Percentiles rank a stretch among this genome's conserved stretches.
Evolutionary conservation across 2,888 invertebrate species (phyloP).

Genomic region (Drosophila atripex): DNA sequence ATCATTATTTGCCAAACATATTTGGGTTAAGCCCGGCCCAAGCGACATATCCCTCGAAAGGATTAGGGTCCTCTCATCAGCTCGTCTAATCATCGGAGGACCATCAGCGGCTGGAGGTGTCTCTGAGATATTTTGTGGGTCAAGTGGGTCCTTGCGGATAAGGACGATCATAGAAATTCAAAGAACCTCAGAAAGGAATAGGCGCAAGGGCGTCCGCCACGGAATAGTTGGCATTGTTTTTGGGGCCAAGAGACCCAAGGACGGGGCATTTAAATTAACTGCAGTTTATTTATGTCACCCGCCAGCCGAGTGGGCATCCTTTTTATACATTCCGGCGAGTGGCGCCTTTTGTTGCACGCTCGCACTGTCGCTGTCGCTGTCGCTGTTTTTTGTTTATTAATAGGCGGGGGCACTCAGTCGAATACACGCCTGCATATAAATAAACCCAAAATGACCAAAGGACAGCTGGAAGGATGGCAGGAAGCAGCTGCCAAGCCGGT

Average conservation of each 20-base stretch:
- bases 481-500: conserved; percentile 24
- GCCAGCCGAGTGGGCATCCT: conserved; percentile 23
- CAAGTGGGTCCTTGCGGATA: conserved; percentile 28
- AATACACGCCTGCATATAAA: conserved; percentile 29
- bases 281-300: conserved; percentile 46
- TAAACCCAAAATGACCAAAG: conserved; percentile 19
- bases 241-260: conserved; percentile 18
- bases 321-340: conserved; percentile 16
- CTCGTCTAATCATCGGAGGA: conserved; percentile 18
- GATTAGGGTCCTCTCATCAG: conserved; percentile 39
- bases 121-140: conserved; percentile 31
- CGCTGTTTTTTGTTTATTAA: conserved; percentile 30
- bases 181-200: conserved; percentile 15
- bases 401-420: not conserved
- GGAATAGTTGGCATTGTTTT: conserved; percentile 61
- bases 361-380: not conserved
- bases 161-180: not conserved
- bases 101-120: conserved; percentile 13
- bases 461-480: not conserved
- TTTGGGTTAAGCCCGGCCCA: conserved; percentile 65
- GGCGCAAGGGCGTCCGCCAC: conserved; percentile 22
- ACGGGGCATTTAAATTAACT: conserved; percentile 58
- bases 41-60: conserved; percentile 33
- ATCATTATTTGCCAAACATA: conserved; percentile 48
- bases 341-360: conserved; percentile 11